Evolutionary conservation across 2,113 vertebrate genomes (phyloP).

Genomic region (Balaenoptera acutorostrata): DNA sequence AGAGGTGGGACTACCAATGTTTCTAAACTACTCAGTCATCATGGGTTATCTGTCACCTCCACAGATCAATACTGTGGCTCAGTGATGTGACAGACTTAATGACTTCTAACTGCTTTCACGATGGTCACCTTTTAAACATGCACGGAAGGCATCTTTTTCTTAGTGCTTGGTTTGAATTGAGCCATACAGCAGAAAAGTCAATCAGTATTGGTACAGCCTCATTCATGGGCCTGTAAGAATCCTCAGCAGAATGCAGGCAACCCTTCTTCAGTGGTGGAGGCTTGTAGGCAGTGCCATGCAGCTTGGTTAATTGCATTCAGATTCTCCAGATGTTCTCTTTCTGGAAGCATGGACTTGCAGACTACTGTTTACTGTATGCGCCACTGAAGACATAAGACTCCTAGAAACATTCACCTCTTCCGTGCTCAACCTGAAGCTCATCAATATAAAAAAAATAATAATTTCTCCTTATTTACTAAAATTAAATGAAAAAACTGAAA

Average conservation of each 20-base stretch:
- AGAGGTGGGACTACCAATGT: not conserved
- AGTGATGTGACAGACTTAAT: not conserved
- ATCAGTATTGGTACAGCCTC: not conserved
- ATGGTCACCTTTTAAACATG: conserved; percentile 29
- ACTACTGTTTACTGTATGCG: not conserved
- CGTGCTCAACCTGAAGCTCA: not conserved
- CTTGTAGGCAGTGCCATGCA: not conserved
- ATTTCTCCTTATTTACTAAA: not conserved
- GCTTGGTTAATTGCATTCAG: not conserved
- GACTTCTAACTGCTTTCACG: not conserved
- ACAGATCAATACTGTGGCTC: not conserved
- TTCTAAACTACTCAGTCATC: not conserved
- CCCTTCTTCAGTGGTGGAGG: not conserved
- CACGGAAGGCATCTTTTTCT: not conserved
- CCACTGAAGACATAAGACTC: not conserved
- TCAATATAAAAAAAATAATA: not conserved
- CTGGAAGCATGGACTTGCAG: not conserved
- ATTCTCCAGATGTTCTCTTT: not conserved
- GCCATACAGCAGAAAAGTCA: not conserved
- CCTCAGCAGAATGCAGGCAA: not conserved
- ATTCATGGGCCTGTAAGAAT: not conserved
- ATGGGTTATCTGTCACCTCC: not conserved
- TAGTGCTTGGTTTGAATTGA: not conserved
- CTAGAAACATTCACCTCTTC: not conserved
- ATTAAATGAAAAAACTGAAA: not conserved